Conservation (phyloP, 2,113 vertebrate species). For the Crocuta crocuta region DNA sequence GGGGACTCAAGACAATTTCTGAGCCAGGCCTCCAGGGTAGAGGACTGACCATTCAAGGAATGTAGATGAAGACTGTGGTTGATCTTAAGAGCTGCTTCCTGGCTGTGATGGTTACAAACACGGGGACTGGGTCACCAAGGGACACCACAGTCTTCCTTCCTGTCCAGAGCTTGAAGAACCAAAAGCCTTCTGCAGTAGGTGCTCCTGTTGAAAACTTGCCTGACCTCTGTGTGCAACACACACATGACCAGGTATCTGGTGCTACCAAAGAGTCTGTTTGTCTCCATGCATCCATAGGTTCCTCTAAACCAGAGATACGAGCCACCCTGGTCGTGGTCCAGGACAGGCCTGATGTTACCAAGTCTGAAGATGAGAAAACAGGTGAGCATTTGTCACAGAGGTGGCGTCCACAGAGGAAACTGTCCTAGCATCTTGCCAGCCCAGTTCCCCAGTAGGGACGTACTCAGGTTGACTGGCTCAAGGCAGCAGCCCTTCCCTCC, state of each 20-base stretch:
- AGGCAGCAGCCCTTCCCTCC: background rate
- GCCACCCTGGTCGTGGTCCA: background rate
- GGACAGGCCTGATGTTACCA: background rate
- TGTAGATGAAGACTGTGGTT: constrained; percentile 28
- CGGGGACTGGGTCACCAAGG: background rate
- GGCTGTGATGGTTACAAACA: background rate
- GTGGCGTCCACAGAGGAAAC: background rate
- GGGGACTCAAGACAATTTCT: background rate
- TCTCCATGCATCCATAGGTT: background rate
- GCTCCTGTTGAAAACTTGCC: background rate
- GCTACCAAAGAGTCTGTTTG: background rate
- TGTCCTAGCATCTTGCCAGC: background rate
- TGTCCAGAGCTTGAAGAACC: background rate
- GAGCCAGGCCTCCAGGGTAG: background rate
- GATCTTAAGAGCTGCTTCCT: background rate
- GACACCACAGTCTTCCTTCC: background rate
- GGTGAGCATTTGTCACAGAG: background rate
- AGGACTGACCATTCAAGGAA: constrained; percentile 16
- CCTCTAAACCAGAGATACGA: background rate
- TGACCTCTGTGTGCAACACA: background rate
- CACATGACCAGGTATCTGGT: background rate
- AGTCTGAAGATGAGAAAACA: background rate
- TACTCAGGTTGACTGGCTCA: background rate
- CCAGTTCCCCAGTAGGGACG: background rate
- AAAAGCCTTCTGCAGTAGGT: background rate